Conservation (phyloP, 2,113 vertebrate species). For the Reinhardtius hippoglossoides region DNA sequence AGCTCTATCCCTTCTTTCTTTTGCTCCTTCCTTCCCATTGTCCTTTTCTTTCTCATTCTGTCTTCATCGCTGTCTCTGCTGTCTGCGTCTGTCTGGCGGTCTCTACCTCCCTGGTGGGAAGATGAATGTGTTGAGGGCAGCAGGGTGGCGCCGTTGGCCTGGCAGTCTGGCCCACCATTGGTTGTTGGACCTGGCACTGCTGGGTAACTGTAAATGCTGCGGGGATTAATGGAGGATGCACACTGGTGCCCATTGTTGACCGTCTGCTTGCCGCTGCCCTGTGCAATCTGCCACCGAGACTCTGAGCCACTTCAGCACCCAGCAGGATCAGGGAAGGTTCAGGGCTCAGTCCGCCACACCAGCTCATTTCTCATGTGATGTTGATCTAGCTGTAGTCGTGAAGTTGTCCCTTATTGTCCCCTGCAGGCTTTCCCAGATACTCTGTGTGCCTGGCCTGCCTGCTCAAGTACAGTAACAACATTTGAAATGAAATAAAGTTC, state of each 20-base stretch:
- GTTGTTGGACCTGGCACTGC: slow-evolving; percentile 57
- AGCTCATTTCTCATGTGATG: slow-evolving; percentile 32
- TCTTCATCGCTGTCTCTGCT: slow-evolving; percentile 54
- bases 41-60: slow-evolving; percentile 41
- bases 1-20: slow-evolving; percentile 31
- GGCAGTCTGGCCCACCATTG: slow-evolving; percentile 67
- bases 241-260: slow-evolving; percentile 75
- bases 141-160: slow-evolving; percentile 65
- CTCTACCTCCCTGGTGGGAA: slow-evolving; percentile 69
- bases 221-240: slow-evolving; percentile 78
- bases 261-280: slow-evolving; percentile 63
- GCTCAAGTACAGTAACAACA: neutral
- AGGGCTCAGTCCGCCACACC: slow-evolving; percentile 13
- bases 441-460: neutral
- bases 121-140: slow-evolving; percentile 75
- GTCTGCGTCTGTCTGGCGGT: slow-evolving; percentile 61
- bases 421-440: slow-evolving; percentile 31
- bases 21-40: slow-evolving; percentile 50
- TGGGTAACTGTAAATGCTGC: slow-evolving; percentile 70
- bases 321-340: slow-evolving; percentile 46
- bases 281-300: slow-evolving; percentile 73
- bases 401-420: slow-evolving; percentile 16
- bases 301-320: slow-evolving; percentile 56
- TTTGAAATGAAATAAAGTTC: neutral
- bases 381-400: slow-evolving; percentile 7